Evolutionary conservation across 2,797 vertebrate genomes (phyloP).

Genomic region (Stomatorhinus walkeri): DNA sequence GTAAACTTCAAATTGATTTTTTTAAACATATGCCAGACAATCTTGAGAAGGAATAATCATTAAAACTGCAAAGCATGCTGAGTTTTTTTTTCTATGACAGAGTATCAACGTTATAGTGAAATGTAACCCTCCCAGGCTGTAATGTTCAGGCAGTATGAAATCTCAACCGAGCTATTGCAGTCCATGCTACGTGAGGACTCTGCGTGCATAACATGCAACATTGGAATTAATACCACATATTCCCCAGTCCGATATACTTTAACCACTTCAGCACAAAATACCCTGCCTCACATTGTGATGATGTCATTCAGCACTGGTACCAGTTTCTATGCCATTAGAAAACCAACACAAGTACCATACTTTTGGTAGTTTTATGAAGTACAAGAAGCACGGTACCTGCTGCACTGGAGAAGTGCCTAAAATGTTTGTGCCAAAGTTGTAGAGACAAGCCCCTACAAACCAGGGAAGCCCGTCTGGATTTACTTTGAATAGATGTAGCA

Average conservation of each 20-base stretch:
- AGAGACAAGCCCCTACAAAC: constrained; percentile 50
- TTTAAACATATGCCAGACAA: not conserved
- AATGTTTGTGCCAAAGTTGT: constrained; percentile 53
- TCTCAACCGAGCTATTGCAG: not conserved
- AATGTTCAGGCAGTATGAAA: not conserved
- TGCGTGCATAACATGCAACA: not conserved
- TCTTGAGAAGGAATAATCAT: not conserved
- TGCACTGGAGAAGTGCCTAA: not conserved
- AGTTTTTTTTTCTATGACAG: not conserved
- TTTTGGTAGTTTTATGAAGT: not conserved
- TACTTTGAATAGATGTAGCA: constrained; percentile 51
- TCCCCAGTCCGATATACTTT: not conserved
- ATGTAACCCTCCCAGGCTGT: not conserved
- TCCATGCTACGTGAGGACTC: not conserved
- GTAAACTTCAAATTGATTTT: not conserved
- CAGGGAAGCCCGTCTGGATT: constrained; percentile 54
- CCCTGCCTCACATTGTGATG: not conserved
- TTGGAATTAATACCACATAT: not conserved
- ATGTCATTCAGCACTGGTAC: not conserved
- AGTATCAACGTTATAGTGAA: not conserved
- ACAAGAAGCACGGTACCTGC: not conserved
- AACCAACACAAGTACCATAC: not conserved
- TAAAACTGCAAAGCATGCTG: not conserved
- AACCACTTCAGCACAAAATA: not conserved
- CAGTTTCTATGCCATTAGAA: not conserved